Conservation (phyloP, 2,113 vertebrate genomes). For the Halichoerus grypus region DNA sequence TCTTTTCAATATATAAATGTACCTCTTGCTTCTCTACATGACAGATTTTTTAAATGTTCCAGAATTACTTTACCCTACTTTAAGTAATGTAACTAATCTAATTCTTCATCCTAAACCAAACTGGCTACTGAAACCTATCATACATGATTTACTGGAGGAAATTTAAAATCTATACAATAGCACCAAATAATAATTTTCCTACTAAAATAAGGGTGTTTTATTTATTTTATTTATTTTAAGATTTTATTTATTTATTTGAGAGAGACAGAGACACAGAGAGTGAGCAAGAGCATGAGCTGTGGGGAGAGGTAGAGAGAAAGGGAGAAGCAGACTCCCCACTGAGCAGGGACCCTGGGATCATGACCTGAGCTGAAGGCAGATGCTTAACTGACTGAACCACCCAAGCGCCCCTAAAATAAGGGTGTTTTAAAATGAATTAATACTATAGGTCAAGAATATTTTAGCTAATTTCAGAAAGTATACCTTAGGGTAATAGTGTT, state of each 20-base stretch:
- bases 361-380: neutral
- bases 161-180: conserved; percentile 69
- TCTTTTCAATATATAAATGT: conserved; percentile 10
- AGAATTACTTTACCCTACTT: conserved; percentile 76
- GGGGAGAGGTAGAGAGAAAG: neutral
- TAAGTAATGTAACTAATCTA: conserved; percentile 71
- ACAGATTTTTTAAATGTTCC: conserved; percentile 50
- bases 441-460: conserved; percentile 66
- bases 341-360: neutral
- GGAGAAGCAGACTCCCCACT: neutral
- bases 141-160: conserved; percentile 70
- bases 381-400: neutral
- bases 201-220: conserved; percentile 39
- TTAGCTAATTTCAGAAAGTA: conserved; percentile 65
- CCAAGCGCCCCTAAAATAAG: neutral
- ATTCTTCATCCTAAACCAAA: conserved; percentile 69
- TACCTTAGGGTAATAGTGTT: neutral
- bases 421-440: neutral
- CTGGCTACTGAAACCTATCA: conserved; percentile 61
- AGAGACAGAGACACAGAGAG: neutral
- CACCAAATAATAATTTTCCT: conserved; percentile 32
- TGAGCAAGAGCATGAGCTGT: neutral
- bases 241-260: too few species aligned
- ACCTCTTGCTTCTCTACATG: conserved; percentile 12
- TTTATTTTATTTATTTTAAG: neutral